Evolutionary conservation across 2,797 vertebrate genomes (phyloP).

Genomic region (Coregonus suidteri): DNA sequence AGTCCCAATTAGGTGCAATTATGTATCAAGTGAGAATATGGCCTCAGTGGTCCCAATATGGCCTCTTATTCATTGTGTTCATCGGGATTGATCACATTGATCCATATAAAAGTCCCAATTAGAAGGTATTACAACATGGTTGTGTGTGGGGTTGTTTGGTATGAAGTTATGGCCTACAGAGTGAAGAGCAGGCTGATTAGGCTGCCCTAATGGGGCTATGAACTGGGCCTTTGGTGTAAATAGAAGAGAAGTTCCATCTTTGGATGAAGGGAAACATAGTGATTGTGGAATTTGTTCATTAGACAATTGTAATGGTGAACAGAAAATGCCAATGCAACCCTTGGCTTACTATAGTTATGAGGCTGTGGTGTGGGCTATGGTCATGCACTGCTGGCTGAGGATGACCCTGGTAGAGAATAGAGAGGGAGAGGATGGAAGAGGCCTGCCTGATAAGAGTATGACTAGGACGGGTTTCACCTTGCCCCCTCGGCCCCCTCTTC

Average conservation of each 20-base stretch:
- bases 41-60: too few relatives aligned
- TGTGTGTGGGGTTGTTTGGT: not conserved
- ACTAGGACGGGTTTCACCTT: constrained; percentile 59
- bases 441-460: constrained; percentile 13
- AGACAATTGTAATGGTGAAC: too few relatives aligned
- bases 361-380: too few relatives aligned
- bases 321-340: too few relatives aligned
- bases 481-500: constrained; percentile 58
- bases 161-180: too few relatives aligned
- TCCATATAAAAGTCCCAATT: constrained; percentile 73
- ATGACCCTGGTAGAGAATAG: constrained; percentile 7
- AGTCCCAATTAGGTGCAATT: constrained; percentile 76
- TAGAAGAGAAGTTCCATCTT: too few relatives aligned
- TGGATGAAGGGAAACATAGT: too few relatives aligned
- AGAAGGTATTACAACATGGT: constrained; percentile 66
- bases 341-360: too few relatives aligned
- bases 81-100: constrained; percentile 29
- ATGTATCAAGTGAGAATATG: constrained; percentile 45
- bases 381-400: constrained; percentile 25
- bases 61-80: constrained; percentile 31
- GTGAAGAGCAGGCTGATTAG: too few relatives aligned
- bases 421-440: not conserved
- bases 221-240: too few relatives aligned
- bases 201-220: too few relatives aligned
- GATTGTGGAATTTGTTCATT: too few relatives aligned